A percentile compares a stretch with the other conserved stretches of the same genome.
These are phyloP conservation scores for Penaeus chinensis DNA, from an alignment of 1,140 invertebrate genomes.

Conservation along the genomic window DNA sequence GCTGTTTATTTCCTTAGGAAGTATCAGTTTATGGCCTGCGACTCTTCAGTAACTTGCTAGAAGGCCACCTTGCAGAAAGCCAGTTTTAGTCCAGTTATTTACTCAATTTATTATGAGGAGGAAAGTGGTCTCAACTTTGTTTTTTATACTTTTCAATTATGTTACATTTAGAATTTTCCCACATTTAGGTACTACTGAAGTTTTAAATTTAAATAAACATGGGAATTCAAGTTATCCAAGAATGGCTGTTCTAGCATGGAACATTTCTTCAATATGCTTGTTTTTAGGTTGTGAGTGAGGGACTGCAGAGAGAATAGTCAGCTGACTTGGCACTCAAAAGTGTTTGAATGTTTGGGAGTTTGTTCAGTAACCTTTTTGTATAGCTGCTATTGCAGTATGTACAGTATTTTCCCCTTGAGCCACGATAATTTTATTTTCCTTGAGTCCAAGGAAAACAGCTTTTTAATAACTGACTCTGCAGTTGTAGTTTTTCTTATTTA, in stretches of 20 bases:
- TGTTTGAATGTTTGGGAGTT: constrained; percentile 27
- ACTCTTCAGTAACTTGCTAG: constrained; percentile 35
- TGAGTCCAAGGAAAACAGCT: constrained; percentile 6
- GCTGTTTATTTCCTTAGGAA: constrained; percentile 54
- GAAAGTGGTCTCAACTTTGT: neutral
- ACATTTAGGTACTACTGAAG: neutral
- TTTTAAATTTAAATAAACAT: neutral
- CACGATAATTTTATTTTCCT: constrained; percentile 29
- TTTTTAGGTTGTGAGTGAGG: constrained; percentile 52
- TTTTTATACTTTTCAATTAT: neutral
- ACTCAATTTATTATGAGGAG: neutral
- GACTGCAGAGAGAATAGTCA: constrained; percentile 31
- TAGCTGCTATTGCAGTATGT: constrained; percentile 25
- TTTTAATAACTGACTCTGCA: constrained; percentile 32
- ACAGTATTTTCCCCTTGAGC: constrained; percentile 27
- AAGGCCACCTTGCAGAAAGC: constrained; percentile 3
- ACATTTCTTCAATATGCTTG: constrained; percentile 40
- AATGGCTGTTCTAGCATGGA: constrained; percentile 37
- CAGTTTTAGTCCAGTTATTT: neutral
- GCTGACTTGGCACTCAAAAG: constrained; percentile 6
- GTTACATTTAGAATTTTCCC: neutral
- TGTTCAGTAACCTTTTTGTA: neutral
- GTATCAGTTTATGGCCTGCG: constrained; percentile 39
- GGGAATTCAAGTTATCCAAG: no score
- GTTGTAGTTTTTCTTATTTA: constrained; percentile 45